Evolutionary conservation across 2,797 vertebrate genomes (phyloP).

Genomic region (Macropus fuliginosus): DNA sequence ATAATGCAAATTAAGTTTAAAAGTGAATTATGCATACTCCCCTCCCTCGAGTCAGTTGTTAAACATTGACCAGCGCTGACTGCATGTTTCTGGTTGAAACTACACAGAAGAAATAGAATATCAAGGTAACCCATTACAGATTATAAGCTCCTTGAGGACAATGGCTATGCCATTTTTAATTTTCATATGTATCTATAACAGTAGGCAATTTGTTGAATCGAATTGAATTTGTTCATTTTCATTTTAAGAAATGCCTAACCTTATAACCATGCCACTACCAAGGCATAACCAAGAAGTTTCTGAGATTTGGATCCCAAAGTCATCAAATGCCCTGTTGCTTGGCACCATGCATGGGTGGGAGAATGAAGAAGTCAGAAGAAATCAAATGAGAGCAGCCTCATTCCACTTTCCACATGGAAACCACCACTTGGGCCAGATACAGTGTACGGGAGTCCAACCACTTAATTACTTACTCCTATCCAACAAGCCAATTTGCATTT

Average conservation of each 20-base stretch:
- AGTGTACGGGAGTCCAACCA: not conserved
- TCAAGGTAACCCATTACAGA: not conserved
- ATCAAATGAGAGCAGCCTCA: not conserved
- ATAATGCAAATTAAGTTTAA: not conserved
- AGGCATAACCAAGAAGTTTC: not conserved
- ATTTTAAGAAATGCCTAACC: not conserved
- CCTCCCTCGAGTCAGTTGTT: not conserved
- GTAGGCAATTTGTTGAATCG: not conserved
- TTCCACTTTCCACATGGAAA: not conserved
- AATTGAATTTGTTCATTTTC: not conserved
- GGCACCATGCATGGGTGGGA: rapidly evolving
- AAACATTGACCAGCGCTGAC: not conserved
- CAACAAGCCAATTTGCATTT: not conserved
- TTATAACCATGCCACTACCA: not conserved
- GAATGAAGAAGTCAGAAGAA: not conserved
- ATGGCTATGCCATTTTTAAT: not conserved
- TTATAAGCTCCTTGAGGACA: not conserved
- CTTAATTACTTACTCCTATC: conserved; percentile 30
- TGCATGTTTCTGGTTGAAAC: not conserved
- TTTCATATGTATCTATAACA: not conserved
- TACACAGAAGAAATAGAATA: not conserved
- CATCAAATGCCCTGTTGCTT: rapidly evolving
- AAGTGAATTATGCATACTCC: not conserved
- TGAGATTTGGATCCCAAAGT: not conserved
- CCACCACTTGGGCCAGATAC: not conserved